Conservation (phyloP, 2,888 invertebrate species). For the Cryptophagus acutangulus region DNA sequence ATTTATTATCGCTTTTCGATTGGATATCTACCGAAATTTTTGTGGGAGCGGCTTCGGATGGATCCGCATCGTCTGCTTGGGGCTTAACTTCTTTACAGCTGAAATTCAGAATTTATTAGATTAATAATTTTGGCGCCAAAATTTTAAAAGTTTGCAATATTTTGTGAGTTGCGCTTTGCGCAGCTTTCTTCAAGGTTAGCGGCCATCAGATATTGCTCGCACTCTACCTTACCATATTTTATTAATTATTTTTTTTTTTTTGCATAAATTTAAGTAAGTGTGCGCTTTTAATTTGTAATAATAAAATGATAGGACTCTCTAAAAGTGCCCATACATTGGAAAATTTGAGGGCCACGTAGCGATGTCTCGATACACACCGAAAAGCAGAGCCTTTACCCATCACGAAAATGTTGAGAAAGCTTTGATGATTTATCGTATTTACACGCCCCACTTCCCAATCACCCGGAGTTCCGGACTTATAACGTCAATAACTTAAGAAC, state of each 20-base stretch:
- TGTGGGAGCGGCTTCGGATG: neutral
- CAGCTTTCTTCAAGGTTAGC: no score
- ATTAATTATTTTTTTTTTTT: no score
- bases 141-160: no score
- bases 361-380: conserved; percentile 30
- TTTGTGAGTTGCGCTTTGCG: no score
- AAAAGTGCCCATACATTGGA: conserved; percentile 15
- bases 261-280: neutral
- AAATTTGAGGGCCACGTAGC: conserved; percentile 21
- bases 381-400: conserved; percentile 30
- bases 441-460: conserved; percentile 22
- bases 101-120: no score
- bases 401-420: conserved; percentile 30
- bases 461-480: conserved; percentile 17
- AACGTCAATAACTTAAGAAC: conserved; percentile 14
- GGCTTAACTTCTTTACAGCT: conserved; percentile 10
- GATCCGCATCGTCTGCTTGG: conserved; percentile 6
- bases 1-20: conserved; percentile 12
- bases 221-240: no score
- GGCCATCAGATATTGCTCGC: no score
- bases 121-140: no score
- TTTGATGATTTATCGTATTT: conserved; percentile 29
- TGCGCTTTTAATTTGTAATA: no score
- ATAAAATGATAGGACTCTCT: conserved; percentile 2
- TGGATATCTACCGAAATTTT: conserved; percentile 20